These are phyloP conservation scores for Acanthosepion lycidas DNA, from an alignment of 2,888 invertebrate species.

Conservation along the genomic window DNA sequence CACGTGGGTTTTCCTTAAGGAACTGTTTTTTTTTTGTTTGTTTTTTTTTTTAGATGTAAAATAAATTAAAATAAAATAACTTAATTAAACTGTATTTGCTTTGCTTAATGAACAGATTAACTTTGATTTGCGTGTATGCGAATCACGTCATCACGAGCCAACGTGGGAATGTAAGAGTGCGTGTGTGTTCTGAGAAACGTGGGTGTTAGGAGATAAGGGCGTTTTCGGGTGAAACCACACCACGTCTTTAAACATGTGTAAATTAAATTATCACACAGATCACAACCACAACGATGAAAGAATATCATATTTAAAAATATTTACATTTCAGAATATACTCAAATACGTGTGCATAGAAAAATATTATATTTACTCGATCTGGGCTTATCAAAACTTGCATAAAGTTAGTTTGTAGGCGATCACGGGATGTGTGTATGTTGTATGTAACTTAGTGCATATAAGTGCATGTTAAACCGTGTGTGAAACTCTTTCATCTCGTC, in stretches of 20 bases:
- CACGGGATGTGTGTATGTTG: neutral
- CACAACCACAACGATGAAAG: neutral
- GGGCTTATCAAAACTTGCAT: neutral
- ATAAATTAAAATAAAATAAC: neutral
- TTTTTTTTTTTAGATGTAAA: neutral
- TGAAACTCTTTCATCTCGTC: neutral
- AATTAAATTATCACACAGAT: neutral
- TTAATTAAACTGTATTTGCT: neutral
- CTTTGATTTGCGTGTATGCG: neutral
- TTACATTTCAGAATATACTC: too few relatives aligned
- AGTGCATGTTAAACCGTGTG: slow-evolving; percentile 1
- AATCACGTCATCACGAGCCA: neutral
- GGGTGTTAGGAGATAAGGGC: neutral
- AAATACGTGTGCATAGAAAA: neutral
- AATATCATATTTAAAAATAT: too few relatives aligned
- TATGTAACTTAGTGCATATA: neutral
- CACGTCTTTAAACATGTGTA: neutral
- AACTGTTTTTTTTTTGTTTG: neutral
- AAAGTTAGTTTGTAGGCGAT: neutral
- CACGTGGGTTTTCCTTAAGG: neutral
- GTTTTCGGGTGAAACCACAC: neutral
- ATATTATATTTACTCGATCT: neutral
- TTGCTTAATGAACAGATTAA: neutral
- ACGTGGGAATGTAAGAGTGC: neutral
- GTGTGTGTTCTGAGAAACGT: neutral